Evolutionary conservation across 2,797 vertebrate species (phyloP), one percentile per base, ranked within the genome.

Genomic region (Otus scops): DNA sequence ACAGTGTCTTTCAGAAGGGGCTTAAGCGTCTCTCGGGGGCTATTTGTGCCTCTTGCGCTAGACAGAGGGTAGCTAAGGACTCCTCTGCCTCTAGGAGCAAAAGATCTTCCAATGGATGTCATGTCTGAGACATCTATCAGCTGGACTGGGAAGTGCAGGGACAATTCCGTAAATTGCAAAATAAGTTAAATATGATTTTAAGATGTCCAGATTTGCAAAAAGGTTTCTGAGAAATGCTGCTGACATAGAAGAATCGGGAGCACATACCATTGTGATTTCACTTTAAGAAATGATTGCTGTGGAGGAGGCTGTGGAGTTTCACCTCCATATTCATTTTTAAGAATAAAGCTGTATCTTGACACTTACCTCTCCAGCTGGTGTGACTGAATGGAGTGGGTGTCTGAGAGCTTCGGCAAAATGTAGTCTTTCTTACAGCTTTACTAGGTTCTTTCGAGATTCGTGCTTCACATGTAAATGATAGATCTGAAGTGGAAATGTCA

Each of bases 1-100:
- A 99, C 98, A 99, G 99, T 90, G 99, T 99, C 96, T 99, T 99
- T 98, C 99, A 99, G 93, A 99, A 99, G 96, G 99, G 99, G 87
- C 98, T 99, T 51, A 99, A 99, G 95, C 99, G 98, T 87, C 98
- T 99, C 84, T 98, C 98, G 3, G 98, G 98, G 51, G 97, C 98
- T 28, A 89, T 98, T 83, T 99, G 99, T 97, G 98, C 98, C 94
- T 99, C 99, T 27, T 99, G 99, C 65, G 95, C 98, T 75, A 99
- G 98, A 93, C 98, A 98, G 92, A 97, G 98, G 27, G 97, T 98
- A 89, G 97, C 97, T 96, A 99, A 99, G 97, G 99, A 99, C 93
- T 96, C 98, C 77, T 98, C 98, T 18, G 98, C 92, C 96, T 98
- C 98, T 24, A 97, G 97, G 73, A 97, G 96, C 95, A 98, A 98